phyloP scores from a whole-genome alignment of 2,888 invertebrate genomes.

The Chalcis sispes region DNA sequence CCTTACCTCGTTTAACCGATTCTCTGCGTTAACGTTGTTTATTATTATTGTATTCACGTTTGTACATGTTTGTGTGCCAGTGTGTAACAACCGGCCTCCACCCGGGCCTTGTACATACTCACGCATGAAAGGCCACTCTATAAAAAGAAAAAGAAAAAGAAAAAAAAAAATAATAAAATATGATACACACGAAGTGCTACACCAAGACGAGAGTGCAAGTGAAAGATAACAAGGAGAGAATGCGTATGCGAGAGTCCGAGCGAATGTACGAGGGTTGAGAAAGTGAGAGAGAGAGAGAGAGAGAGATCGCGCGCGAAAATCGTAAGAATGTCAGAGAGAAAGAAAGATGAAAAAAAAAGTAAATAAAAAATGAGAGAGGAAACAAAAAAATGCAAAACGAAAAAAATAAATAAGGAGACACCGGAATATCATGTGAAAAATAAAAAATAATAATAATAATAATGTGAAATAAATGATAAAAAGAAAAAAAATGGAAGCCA shows the following conservation, averaged over 20 bases:
- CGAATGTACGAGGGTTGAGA: constrained; percentile 49
- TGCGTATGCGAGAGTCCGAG: constrained; percentile 49
- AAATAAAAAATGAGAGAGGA: constrained; percentile 51
- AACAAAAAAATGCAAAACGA: constrained; percentile 55
- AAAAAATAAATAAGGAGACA: constrained; percentile 61
- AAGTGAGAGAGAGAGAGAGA: constrained; percentile 47
- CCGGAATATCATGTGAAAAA: constrained; percentile 72
- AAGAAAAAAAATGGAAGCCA: constrained; percentile 48
- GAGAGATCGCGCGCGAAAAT: constrained; percentile 48
- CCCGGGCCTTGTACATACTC: constrained; percentile 67
- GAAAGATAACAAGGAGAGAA: constrained; percentile 54
- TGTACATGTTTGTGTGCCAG: constrained; percentile 70
- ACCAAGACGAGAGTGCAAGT: constrained; percentile 62
- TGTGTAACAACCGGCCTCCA: constrained; percentile 68
- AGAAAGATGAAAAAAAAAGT: constrained; percentile 41
- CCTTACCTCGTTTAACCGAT: neutral
- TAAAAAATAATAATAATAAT: constrained; percentile 50
- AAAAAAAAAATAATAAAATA: constrained; percentile 57
- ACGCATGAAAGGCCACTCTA: constrained; percentile 67
- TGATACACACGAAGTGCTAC: constrained; percentile 68
- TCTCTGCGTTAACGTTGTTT: constrained; percentile 61
- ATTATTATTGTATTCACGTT: constrained; percentile 68
- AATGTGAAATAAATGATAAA: constrained; percentile 58
- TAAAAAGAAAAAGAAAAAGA: constrained; percentile 55
- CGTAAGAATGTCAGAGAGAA: constrained; percentile 46